Base-by-base conservation (phyloP, 2,113 vertebrate genomes). In the Malurus melanocephalus region DNA sequence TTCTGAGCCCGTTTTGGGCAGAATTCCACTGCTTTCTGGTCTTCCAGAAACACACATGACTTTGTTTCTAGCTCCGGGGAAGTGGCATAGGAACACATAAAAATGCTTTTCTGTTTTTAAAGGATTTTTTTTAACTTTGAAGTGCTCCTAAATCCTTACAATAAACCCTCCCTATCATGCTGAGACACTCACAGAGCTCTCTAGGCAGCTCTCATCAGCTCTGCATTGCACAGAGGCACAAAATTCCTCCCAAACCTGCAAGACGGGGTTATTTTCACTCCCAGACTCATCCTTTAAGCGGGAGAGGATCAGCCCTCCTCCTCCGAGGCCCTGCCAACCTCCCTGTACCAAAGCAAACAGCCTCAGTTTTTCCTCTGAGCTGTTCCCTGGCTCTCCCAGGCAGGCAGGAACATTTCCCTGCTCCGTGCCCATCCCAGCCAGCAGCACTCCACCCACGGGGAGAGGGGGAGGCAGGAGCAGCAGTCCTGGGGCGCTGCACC, bases 361-460 rank as follows among this genome's bases (percentile, higher is more conserved):
- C 12, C 82, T 95, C 89, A 93, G 24, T 67, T 95, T 95, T 94
- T 87, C 91, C 95, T 95, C 65, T 92, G 91, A 94, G 85, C 81
- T 94, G 91, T 94, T 87, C 79, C 16, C 79, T 91, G 95, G 85
- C 91, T 88, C 46, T 78, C 45, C 85, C 61, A 49, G 76, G 53
- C 66, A 48, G 91, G 88, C 77, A 88, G 87, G 72, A 87, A 85
- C 52, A 26, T 71, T 80, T n/a, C 59, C 71, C 74, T 45, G 19
- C 65, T 17, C 90, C 2, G 0, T 89, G 79, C 61, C 74, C 22
- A 3, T 10, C 78, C 77, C 90, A 57, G 61, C 68, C 86, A 87
- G 57, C 67, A 30, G 28, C 64, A 3, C 33, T 43, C 80, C 80
- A 55, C 38, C 75, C 77, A 0, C 7, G 3, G 0, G 0, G 18